These are phyloP conservation scores for Rhinogobio ventralis DNA, from an alignment of 2,797 vertebrate species.

Conservation along the genomic window DNA sequence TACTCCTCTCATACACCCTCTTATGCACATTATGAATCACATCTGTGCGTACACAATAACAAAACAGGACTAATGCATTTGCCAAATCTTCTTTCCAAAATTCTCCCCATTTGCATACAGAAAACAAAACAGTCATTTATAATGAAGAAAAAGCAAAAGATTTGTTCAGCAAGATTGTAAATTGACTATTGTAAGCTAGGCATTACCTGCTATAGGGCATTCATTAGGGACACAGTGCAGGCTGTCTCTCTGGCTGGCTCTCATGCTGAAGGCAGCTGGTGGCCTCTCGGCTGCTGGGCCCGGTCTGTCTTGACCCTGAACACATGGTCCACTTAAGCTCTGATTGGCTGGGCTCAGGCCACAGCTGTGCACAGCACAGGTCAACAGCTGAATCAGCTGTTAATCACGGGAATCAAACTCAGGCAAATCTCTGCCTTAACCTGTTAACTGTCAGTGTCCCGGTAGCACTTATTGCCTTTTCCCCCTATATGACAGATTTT, in stretches of 20 bases:
- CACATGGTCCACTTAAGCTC: conserved; percentile 54
- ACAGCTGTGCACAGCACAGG: conserved; percentile 43
- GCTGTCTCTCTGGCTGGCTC: conserved; percentile 18
- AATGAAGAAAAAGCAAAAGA: conserved; percentile 16
- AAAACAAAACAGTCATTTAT: neutral
- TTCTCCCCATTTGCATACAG: conserved; percentile 18
- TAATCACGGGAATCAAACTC: conserved; percentile 39
- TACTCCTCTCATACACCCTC: neutral
- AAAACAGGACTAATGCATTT: conserved; percentile 12
- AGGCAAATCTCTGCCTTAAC: conserved; percentile 15
- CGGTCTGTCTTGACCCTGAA: conserved; percentile 52
- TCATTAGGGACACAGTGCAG: conserved; percentile 20
- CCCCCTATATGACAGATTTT: neutral
- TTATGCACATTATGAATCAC: conserved; percentile 50
- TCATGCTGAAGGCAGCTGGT: conserved; percentile 37
- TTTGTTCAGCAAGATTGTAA: conserved; percentile 27
- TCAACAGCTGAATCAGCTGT: conserved; percentile 34
- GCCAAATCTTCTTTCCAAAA: conserved; percentile 29
- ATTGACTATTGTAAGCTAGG: neutral
- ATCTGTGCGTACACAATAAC: conserved; percentile 1
- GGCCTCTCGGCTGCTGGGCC: conserved; percentile 31
- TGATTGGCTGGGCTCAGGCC: conserved; percentile 49
- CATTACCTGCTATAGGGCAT: neutral
- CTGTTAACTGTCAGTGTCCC: neutral
- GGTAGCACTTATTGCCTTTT: neutral